Conservation (phyloP, 1,140 invertebrate species). For the Lasaia peninsularis region DNA sequence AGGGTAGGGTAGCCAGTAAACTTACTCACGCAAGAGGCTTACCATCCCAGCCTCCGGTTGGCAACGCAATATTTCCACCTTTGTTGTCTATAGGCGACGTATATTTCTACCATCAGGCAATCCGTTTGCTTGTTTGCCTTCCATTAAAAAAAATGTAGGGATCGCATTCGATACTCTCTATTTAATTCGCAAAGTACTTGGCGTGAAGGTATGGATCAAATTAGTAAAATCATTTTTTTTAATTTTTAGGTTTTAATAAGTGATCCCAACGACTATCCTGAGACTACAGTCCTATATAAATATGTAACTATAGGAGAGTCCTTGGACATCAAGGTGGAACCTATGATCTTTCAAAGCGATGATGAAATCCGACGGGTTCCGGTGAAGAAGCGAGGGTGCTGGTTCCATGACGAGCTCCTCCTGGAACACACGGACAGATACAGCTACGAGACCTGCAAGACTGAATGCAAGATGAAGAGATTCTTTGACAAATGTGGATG, state of each 20-base stretch:
- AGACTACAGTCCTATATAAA: conserved; percentile 46
- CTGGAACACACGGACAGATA: conserved; percentile 53
- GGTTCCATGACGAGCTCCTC: conserved; percentile 51
- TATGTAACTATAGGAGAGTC: conserved; percentile 40
- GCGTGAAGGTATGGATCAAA: too few species aligned
- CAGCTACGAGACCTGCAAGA: conserved; percentile 59
- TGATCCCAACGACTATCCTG: conserved; percentile 61
- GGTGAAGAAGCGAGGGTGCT: conserved; percentile 38
- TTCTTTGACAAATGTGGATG: conserved; percentile 45
- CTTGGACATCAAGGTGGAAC: conserved; percentile 51
- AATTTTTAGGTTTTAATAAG: conserved; percentile 48
- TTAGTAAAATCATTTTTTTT: too few species aligned
- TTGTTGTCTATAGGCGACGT: too few species aligned
- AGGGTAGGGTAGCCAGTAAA: too few species aligned
- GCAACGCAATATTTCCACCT: too few species aligned
- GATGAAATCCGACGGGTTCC: conserved; percentile 35
- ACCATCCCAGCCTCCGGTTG: too few species aligned
- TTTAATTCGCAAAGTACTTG: too few species aligned
- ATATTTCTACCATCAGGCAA: too few species aligned
- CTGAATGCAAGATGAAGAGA: conserved; percentile 54
- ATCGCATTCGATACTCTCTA: too few species aligned
- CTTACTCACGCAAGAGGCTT: too few species aligned
- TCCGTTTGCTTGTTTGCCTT: too few species aligned
- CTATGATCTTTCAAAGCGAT: conserved; percentile 44
- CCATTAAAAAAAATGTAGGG: too few species aligned